These are phyloP conservation scores for Allolobophora icterica DNA, from an alignment of 2,888 invertebrate genomes.

Conservation along the genomic window DNA sequence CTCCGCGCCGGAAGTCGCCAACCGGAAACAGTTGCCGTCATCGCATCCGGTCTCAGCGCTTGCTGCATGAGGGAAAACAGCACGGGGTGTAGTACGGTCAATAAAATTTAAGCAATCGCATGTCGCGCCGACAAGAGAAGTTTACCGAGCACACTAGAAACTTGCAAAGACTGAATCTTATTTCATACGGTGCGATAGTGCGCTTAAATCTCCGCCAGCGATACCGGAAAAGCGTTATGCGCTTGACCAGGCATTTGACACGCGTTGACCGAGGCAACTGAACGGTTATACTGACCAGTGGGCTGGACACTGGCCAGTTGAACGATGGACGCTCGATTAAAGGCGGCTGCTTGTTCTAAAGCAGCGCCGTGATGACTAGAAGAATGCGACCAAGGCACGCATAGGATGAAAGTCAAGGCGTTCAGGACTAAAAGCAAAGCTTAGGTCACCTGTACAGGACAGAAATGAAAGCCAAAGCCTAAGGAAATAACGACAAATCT, in stretches of 20 bases:
- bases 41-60: background rate
- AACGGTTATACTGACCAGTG: background rate
- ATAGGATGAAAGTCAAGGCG: background rate
- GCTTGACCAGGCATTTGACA: background rate
- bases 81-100: background rate
- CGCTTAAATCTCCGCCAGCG: background rate
- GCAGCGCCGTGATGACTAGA: background rate
- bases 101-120: background rate
- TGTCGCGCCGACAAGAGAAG: background rate
- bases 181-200: background rate
- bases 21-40: constrained; percentile 10
- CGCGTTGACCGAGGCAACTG: background rate
- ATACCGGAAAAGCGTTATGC: background rate
- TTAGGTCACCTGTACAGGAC: background rate
- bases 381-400: background rate
- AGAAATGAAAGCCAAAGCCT: background rate
- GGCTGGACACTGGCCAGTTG: background rate
- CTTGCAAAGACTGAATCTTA: background rate
- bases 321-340: background rate
- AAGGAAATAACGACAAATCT: no score
- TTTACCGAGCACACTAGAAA: no score
- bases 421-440: background rate
- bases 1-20: background rate
- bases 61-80: background rate
- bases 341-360: background rate